Base-by-base conservation (phyloP, 1,140 invertebrate genomes). In the Trichonephila clavata region DNA sequence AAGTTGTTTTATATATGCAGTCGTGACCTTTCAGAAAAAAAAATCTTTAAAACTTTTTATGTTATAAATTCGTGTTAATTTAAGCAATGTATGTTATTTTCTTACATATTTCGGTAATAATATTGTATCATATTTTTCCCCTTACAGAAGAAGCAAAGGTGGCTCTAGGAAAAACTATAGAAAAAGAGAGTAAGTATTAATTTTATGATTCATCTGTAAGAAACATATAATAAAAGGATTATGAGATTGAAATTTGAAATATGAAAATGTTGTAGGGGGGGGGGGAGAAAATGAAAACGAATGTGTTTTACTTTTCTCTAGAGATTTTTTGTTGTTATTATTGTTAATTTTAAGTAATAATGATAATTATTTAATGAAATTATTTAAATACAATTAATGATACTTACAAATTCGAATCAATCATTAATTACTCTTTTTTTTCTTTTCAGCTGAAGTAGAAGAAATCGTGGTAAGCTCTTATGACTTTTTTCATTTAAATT, bases 121-220 rank as follows among this genome's bases (percentile, higher is more conserved):
- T 13, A 50, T 13, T 13, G 50, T 5, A 50, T 10, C 50, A 13
- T 27, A 68, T 13, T 13, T 68, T 59, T 32, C 43, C 27, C 24
- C 18, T 92, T 86, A 32, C 50, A 92, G 91, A 92, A 27, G 91
- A 92, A 86, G 43, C 84, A 27, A 92, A 92, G 61, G 27, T 92
- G 18, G 86, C 65, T 6, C 14, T 92, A 2, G 32, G 21, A 61
- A 57, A 86, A 60, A 27, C 59, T 21, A 8, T 24, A 86, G 63
- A 86, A 43, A 68, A 43, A 71, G 83, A 86, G 86, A 43, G 91
- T 92, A 77, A 92, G 91, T 39, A 24, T 24, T 32, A 14, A 21
- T 14, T 24, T 24, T 5, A 68, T 27, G 14, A 50, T 50, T 50
- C 10, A 13, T 50, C 7, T 13, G 50, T 10, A 50, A 50, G 50